These are phyloP conservation scores for Trichonephila inaurata DNA, from an alignment of 1,140 invertebrate species.

Conservation along the genomic window DNA sequence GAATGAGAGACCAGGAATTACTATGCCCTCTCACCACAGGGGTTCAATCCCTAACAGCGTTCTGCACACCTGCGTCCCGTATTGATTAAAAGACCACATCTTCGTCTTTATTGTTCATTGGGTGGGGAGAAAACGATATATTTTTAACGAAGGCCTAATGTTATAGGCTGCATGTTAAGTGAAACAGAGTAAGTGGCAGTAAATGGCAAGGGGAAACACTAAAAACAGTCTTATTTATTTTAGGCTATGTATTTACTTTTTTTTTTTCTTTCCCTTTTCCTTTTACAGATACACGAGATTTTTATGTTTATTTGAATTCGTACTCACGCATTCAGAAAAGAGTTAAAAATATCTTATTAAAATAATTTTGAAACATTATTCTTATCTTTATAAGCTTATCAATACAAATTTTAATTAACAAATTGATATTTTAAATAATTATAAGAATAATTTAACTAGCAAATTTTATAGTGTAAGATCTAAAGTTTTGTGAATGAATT, in stretches of 20 bases:
- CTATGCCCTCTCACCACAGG: constrained; percentile 7
- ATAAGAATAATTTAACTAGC: too few species aligned
- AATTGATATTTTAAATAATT: too few species aligned
- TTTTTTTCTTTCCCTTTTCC: not conserved
- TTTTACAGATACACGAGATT: too few species aligned
- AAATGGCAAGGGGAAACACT: constrained; percentile 25
- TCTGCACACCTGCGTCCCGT: constrained; percentile 59
- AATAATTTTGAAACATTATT: too few species aligned
- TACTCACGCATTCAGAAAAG: too few species aligned
- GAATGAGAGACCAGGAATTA: constrained; percentile 57
- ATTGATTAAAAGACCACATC: constrained; percentile 68
- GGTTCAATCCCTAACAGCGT: constrained; percentile 45
- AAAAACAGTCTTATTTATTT: constrained; percentile 57
- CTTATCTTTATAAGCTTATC: too few species aligned
- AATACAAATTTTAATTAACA: too few species aligned
- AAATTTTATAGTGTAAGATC: too few species aligned
- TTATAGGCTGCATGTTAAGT: constrained; percentile 56
- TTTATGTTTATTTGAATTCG: too few species aligned
- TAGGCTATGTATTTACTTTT: not conserved
- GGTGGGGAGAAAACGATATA: constrained; percentile 43
- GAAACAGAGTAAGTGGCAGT: constrained; percentile 47
- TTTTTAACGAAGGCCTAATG: constrained; percentile 62
- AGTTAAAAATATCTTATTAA: too few species aligned
- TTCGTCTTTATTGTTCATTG: constrained; percentile 47
- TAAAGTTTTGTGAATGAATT: too few species aligned